Base-by-base conservation (phyloP, 2,113 vertebrate species). In the Ariopsis seemanni region DNA sequence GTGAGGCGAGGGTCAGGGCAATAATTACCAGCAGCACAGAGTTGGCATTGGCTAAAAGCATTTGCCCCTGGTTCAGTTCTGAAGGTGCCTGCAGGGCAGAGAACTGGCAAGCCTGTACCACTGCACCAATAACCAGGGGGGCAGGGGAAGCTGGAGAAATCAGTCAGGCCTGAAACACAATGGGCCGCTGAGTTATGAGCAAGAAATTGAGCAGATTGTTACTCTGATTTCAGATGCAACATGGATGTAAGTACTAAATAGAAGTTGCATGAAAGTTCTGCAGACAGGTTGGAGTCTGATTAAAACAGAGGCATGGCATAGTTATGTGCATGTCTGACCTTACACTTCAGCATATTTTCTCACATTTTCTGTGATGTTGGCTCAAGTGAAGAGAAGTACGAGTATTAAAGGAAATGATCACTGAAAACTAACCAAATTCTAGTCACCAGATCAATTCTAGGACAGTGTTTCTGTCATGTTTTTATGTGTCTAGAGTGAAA, bases 71-170 rank as follows among this genome's bases (percentile, higher is more conserved):
- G 94, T 22, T 95, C 92, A 4, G 88, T 89, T 88, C 96, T 95
- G 86, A 93, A 95, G 25, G 97, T 97, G 27, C 97, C 97, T 82
- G 95, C 94, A 11, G 97, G 97, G 63, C 98, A 99, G 53, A 93
- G 89, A 42, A 97, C 91, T 48, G 95, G 92, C 0, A 94, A 93
- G 27, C 95, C 95, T 84, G 86, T 90, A 25, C 97, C 97, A 90
- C 95, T 96, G 90, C 98, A 99, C 97, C 98, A 99, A 87, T 97
- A 91, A 0, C 97, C 97, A 48, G 96, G 94, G 2, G 97, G 97
- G 22, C 97, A 98, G 0, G 91, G 96, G 17, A 93, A 93, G 42
- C 92, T 94, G 91, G 95, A 92, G 87, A 95, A 95, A 82, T 92
- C 92, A 55, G 91, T 91, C 20, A 96, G 93, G 57, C 97, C 98